Evolutionary conservation across 1,140 invertebrate species (phyloP).

Genomic region (Temnothorax nylanderi): DNA sequence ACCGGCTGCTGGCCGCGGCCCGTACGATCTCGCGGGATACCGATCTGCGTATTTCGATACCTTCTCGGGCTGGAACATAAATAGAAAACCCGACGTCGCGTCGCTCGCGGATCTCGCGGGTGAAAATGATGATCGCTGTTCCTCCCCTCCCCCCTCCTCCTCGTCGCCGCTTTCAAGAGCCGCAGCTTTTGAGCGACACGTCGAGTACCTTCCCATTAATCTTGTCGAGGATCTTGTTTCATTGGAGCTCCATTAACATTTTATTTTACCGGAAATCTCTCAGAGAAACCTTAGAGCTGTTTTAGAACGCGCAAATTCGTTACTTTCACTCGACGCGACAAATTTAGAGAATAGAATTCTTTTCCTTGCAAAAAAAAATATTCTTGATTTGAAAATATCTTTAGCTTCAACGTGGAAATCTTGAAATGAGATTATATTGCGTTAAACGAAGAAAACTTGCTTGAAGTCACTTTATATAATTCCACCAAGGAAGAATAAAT

Average conservation of each 20-base stretch:
- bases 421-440: too few species aligned
- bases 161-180: neutral
- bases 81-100: slow-evolving; percentile 66
- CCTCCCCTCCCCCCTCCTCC: too few species aligned
- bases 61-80: slow-evolving; percentile 67
- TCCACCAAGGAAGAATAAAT: too few species aligned
- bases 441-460: too few species aligned
- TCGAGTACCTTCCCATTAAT: neutral
- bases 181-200: neutral
- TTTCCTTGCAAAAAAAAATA: too few species aligned
- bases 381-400: too few species aligned
- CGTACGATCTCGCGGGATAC: slow-evolving; percentile 70
- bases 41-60: slow-evolving; percentile 76
- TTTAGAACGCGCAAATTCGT: neutral
- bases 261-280: neutral
- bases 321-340: neutral
- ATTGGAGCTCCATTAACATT: neutral
- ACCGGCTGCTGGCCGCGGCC: slow-evolving; percentile 75
- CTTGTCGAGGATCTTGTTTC: neutral
- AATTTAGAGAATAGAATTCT: neutral
- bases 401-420: too few species aligned
- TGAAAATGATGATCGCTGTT: slow-evolving; percentile 4
- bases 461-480: too few species aligned
- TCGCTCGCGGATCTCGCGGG: slow-evolving; percentile 8
- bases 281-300: neutral